Conservation (phyloP, 2,888 invertebrate species). For the Protodeltote pygarga region DNA sequence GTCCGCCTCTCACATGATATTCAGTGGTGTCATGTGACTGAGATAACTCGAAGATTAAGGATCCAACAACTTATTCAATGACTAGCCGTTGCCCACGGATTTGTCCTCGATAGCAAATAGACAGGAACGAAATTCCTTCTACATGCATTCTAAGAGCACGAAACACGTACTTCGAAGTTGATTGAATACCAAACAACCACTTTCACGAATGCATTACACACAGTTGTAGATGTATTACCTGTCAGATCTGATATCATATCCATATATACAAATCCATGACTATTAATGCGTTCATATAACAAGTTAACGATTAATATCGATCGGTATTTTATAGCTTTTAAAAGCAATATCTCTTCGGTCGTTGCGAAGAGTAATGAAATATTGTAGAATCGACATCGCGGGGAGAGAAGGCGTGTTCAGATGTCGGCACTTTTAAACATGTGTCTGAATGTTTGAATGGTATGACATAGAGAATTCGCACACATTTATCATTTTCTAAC, state of each 20-base stretch:
- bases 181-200: conserved; percentile 28
- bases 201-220: conserved; percentile 23
- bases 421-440: neutral
- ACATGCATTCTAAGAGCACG: conserved; percentile 8
- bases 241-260: conserved; percentile 13
- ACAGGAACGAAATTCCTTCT: conserved; percentile 8
- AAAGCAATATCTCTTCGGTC: conserved; percentile 19
- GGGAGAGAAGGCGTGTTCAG: neutral
- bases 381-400: conserved; percentile 11
- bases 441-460: conserved; percentile 5
- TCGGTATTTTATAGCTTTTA: conserved; percentile 30
- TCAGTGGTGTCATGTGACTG: conserved; percentile 17
- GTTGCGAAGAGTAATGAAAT: conserved; percentile 9
- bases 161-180: conserved; percentile 10
- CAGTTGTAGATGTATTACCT: conserved; percentile 6
- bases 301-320: conserved; percentile 35
- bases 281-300: conserved; percentile 23
- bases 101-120: conserved; percentile 20
- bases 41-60: conserved; percentile 33
- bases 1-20: no score
- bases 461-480: conserved; percentile 5
- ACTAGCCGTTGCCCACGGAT: conserved; percentile 21
- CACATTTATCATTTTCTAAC: conserved; percentile 3
- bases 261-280: conserved; percentile 22
- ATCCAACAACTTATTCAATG: conserved; percentile 32